Conservation (phyloP, 2,797 vertebrate species). For the Eidolon dupreanum region DNA sequence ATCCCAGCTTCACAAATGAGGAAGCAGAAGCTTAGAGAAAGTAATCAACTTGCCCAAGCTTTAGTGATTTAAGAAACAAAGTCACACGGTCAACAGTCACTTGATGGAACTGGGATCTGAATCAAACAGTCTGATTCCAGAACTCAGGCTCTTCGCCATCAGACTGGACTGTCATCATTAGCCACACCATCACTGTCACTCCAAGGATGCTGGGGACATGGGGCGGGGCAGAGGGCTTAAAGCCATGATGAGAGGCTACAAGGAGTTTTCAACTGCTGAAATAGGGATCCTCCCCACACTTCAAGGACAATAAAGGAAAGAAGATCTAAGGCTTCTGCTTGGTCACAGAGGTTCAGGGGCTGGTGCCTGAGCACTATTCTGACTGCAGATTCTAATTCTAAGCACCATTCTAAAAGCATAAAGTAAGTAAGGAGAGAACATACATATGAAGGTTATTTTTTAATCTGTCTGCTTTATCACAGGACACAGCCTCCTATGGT, state of each 20-base stretch:
- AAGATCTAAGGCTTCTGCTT: neutral
- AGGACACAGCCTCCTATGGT: no score
- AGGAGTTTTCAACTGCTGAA: neutral
- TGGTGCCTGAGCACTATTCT: neutral
- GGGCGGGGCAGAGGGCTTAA: fast-evolving
- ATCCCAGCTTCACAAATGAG: neutral
- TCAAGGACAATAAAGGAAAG: neutral
- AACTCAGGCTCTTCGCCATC: neutral
- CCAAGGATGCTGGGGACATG: neutral
- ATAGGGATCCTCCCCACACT: neutral
- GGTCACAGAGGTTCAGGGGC: neutral
- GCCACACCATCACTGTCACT: neutral
- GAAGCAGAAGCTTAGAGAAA: neutral
- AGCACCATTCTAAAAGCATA: neutral
- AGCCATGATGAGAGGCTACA: neutral
- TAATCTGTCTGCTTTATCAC: neutral
- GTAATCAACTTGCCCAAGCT: neutral
- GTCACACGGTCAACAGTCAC: no score
- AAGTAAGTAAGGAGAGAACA: neutral
- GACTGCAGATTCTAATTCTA: neutral
- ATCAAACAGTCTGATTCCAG: neutral
- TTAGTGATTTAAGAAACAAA: neutral
- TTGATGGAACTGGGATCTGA: neutral
- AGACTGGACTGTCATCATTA: fast-evolving
- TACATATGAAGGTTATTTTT: neutral